Base-by-base conservation (phyloP, 2,797 vertebrate genomes). In the Onychomys arenicola region DNA sequence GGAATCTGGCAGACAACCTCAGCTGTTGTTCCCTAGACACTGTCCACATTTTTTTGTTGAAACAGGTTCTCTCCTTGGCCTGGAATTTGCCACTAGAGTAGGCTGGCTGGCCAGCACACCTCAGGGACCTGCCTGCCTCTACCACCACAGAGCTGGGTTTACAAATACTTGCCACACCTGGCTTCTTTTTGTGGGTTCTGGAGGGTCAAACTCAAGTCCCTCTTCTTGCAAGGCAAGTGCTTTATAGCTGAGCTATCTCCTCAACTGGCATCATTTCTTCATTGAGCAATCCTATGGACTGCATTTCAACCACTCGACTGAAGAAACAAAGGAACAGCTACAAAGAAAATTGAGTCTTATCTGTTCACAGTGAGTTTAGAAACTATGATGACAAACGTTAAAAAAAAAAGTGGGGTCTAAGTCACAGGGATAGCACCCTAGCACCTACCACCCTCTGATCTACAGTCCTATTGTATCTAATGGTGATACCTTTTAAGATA, bases 311-410 rank as follows among this genome's bases (percentile, higher is more conserved):
- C 11, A 85, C 57, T 37, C 29, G 80, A 11, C 29, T 65, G 71
- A 96, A 75, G 90, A 84, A 93, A 95, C 91, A 21, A 87, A 76
- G 55, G 65, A 86, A 85, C 16, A 23, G 43, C 92, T 73, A 34
- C 59, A 71, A 89, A 93, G 83, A 86, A 86, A 96, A 90, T 90
- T 57, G 55, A 76, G 43, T 89, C 34, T 89, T 52, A 61, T 76
- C 34, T 37, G 0, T 82, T 65, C 29, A 4, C 34, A 49, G 46
- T 23, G 63, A 93, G 67, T 84, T 95, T 86, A 83, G 52, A 83
- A 77, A 95, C 85, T 63, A 88, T 21, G 21, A 94, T 76, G 91
- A 88, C 40, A 81, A 59, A 61, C 59, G 43, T 55, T 14, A 55
- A 55, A 55, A 73, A 61, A 86, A 49, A 4, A 13, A 32, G 43